phyloP scores from a whole-genome alignment of 2,113 vertebrate species.

The Toxostoma redivivum region DNA sequence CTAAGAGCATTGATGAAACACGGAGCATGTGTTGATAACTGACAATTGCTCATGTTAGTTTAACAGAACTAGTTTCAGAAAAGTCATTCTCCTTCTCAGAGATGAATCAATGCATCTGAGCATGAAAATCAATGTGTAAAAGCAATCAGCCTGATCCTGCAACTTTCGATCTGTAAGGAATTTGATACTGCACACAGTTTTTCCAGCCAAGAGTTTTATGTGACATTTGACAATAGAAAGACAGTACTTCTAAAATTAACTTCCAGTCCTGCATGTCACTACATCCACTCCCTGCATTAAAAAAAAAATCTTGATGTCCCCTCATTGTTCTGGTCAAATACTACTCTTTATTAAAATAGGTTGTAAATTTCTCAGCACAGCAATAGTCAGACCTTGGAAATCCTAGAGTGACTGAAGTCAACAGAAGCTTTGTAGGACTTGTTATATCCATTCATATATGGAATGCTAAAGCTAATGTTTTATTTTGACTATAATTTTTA shows the following conservation, averaged over 20 bases:
- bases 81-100: slow-evolving; percentile 32
- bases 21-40: not conserved
- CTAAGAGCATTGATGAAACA: not conserved
- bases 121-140: slow-evolving; percentile 7
- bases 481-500: not conserved
- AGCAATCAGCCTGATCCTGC: not conserved
- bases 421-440: not conserved
- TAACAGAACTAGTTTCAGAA: slow-evolving; percentile 47
- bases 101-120: not conserved
- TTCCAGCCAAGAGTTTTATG: not conserved
- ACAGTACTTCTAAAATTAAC: not conserved
- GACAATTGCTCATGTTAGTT: not conserved
- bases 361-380: not conserved
- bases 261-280: not conserved
- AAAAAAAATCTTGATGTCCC: not conserved
- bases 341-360: not conserved
- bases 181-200: not conserved
- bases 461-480: not conserved
- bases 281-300: not conserved
- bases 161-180: not conserved
- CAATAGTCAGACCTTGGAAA: not conserved
- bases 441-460: not conserved
- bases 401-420: not conserved
- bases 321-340: not conserved
- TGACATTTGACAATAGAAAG: not conserved